phyloP scores from a whole-genome alignment of 2,888 invertebrate genomes.

The Trachelus tabidus region DNA sequence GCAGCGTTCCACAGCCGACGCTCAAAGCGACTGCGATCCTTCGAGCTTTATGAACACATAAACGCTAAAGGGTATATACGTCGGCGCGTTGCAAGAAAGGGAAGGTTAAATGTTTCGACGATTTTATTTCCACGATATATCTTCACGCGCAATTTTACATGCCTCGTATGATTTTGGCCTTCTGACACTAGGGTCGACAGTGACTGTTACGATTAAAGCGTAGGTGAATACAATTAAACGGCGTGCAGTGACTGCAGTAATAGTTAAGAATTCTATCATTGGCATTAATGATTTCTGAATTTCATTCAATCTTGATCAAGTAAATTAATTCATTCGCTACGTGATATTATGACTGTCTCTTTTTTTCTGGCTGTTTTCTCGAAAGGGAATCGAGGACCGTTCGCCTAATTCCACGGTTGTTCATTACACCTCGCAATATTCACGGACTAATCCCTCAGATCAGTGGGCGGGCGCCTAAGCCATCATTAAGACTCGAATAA shows the following conservation, averaged over 20 bases:
- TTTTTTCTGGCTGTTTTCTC: not conserved
- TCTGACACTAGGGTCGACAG: not conserved
- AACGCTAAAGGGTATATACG: conserved; percentile 46
- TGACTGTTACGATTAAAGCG: not conserved
- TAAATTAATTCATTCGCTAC: not conserved
- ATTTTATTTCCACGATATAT: conserved; percentile 4
- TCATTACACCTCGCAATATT: conserved; percentile 64
- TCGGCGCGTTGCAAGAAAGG: conserved; percentile 13
- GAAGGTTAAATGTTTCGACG: conserved; percentile 12
- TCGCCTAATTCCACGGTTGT: conserved; percentile 53
- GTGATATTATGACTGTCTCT: not conserved
- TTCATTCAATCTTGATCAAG: not conserved
- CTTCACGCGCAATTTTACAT: not conserved
- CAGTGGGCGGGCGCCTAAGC: conserved; percentile 63
- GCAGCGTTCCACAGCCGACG: conserved; percentile 37
- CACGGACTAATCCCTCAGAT: conserved; percentile 65
- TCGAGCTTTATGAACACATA: conserved; percentile 57
- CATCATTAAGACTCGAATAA: conserved; percentile 67
- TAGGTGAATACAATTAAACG: not conserved
- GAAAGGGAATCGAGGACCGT: not conserved
- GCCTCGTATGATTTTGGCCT: not conserved
- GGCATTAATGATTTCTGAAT: not conserved
- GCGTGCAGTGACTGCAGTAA: not conserved
- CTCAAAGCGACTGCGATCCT: conserved; percentile 55
- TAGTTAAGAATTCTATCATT: not conserved